Evolutionary conservation across 2,113 vertebrate genomes (phyloP).

Genomic region (Neolamprologus sp.): DNA sequence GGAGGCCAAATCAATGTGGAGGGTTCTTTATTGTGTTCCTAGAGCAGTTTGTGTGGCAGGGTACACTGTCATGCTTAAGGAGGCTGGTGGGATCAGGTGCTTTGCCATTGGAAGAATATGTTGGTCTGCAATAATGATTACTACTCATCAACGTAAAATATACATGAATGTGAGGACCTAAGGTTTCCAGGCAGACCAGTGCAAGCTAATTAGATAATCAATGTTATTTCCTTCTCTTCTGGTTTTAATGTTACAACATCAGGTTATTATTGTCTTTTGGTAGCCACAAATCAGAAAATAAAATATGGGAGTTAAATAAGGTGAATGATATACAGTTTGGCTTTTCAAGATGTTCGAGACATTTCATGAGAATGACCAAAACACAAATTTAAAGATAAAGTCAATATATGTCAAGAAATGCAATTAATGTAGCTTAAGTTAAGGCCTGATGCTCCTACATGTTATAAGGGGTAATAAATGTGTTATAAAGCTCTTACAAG

Average conservation of each 20-base stretch:
- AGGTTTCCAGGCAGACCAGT: neutral
- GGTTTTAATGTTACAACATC: neutral
- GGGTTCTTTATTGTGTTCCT: neutral
- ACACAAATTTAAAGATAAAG: constrained; percentile 45
- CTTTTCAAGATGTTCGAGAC: neutral
- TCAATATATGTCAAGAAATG: constrained; percentile 55
- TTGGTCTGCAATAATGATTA: neutral
- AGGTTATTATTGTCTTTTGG: neutral
- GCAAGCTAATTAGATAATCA: neutral
- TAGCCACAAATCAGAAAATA: neutral
- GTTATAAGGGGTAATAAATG: constrained; percentile 71
- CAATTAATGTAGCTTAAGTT: constrained; percentile 55
- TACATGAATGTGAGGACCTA: neutral
- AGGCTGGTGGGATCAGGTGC: neutral
- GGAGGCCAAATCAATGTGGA: neutral
- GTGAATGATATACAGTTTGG: neutral
- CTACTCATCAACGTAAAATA: neutral
- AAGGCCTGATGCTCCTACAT: constrained; percentile 45
- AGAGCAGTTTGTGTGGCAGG: neutral
- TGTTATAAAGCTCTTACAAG: constrained; percentile 71
- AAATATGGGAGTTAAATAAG: neutral
- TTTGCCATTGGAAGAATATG: neutral
- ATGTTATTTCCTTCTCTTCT: neutral
- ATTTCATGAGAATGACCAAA: neutral
- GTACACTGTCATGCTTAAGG: neutral